Conservation (phyloP, 2,113 vertebrate species). For the Orthonyx spaldingii region DNA sequence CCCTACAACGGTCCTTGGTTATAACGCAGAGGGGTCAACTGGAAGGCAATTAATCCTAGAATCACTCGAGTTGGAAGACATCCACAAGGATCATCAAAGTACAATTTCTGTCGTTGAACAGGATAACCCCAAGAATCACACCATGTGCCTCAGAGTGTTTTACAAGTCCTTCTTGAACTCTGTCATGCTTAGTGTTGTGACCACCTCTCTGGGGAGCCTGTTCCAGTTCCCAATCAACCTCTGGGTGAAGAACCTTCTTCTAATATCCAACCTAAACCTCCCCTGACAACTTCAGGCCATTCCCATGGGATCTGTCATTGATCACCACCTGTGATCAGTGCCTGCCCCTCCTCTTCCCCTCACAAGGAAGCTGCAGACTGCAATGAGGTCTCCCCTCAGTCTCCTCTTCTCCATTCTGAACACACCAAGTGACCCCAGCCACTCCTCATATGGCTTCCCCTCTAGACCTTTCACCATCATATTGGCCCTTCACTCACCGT, state of each 20-base stretch:
- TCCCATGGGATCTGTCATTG: fast-evolving
- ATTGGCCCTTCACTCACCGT: not conserved
- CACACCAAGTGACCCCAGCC: fast-evolving
- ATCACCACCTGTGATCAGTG: not conserved
- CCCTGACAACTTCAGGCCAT: not conserved
- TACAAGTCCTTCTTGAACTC: not conserved
- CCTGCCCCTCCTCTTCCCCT: not conserved
- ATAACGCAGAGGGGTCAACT: fast-evolving
- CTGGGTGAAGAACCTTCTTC: fast-evolving
- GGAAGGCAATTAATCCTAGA: not conserved
- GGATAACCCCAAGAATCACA: not conserved
- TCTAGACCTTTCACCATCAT: not conserved
- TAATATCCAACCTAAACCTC: fast-evolving
- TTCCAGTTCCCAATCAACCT: fast-evolving
- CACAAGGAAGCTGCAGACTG: fast-evolving
- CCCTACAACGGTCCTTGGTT: fast-evolving
- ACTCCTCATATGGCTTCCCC: fast-evolving
- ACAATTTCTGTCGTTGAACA: not conserved
- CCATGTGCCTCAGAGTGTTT: not conserved
- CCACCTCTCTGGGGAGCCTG: not conserved
- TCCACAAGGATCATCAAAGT: not conserved
- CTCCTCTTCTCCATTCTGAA: not conserved
- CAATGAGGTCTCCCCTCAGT: not conserved
- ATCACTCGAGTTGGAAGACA: not conserved
- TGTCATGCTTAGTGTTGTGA: not conserved